Evolutionary conservation across 2,888 invertebrate genomes (phyloP), one percentile per base, ranked within the genome.

Genomic region (Hydraecia micacea): DNA sequence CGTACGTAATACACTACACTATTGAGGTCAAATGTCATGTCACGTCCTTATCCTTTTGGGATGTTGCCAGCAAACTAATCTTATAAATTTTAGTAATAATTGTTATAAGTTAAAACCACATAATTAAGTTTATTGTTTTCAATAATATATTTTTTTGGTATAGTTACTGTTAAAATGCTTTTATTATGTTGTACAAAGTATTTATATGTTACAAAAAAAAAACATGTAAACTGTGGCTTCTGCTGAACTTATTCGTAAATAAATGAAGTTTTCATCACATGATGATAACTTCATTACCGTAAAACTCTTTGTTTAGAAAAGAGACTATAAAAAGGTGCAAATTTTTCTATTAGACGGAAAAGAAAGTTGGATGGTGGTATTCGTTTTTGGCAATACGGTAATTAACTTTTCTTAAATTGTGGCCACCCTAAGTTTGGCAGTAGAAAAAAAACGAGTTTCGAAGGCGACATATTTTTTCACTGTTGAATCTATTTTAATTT

Each of bases 381-480:
- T 28, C 2, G 15, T 46, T 70, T 60, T 60, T 21, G 32, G 36
- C 9, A 25, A 60, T 60, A n/a, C 74, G 36, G 83, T 77, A 74
- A 68, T 42, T 60, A 77, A n/a, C 0, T 39, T 62, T 3, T 55
- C 25, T 21, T 49, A 49, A 18, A 39, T n/a, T 3, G 68, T 89
- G 88, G 87, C 79, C 82, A 91, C 91, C 86, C 90, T 77, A 71
- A 79, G 36, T 84, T 85, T 85, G 87, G 58, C 89, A 90, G 87
- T 88, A 81, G 80, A 89, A 85, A 87, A 87, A 88, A 90, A 90
- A 89, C 84, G 36, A 80, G 87, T 87, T 84, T 86, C 39, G 77
- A 68, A 78, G 87, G 82, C 86, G 91, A 90, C 91, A 89, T 88
- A 90, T 89, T 90, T 88, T 86, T 88, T 80, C 79, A 73, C 62